Base-by-base conservation (phyloP, 2,113 vertebrate species). In the Anas platyrhynchos region DNA sequence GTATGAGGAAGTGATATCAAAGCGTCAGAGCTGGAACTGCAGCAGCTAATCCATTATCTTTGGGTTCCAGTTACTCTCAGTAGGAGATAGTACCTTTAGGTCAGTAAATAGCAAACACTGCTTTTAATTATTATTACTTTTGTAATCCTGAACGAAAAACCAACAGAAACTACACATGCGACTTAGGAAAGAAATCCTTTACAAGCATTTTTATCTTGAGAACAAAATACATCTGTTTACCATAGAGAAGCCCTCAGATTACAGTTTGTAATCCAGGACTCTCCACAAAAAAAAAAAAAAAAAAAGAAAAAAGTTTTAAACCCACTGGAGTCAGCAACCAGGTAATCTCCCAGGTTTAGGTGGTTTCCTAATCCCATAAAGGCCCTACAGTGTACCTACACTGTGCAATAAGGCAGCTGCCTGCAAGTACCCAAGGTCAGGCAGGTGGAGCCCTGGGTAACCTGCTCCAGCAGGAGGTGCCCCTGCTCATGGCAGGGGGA, bases 301-400 rank as follows among this genome's bases (percentile, higher is more conserved):
- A 43, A 43, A 44, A 9, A 76, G 76, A 43, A 43, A 43, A 44
- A 9, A 76, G 76, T 29, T 91, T 91, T 54, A 63, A 4, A 59
- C 15, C 43, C 26, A 14, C 46, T 31, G 8, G 46, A 75, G 31
- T 55, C 65, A 84, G 68, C n/a, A 71, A 27, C 7, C 46, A 56
- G 46, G 52, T 31, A 23, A 72, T 48, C 34, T 79, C 52, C 27
- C 0, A 0, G 46, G 44, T 43, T 63, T 16, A 10, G 4, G 25
- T 32, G 14, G 5, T 32, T 63, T 63, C 55, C 54, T 69, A 38
- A 61, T n/a, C 38, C 25, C 36, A 16, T 16, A 5, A 58, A 63
- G 56, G 38, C n/a, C 55, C 56, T 21, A 0, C 3, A 44, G 15
- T 3, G 6, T 55, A 16, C 7, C 63, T 36, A 8, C 12, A 59